These are phyloP conservation scores for Graphium colonna DNA, from an alignment of 2,888 invertebrate genomes.

Conservation along the genomic window DNA sequence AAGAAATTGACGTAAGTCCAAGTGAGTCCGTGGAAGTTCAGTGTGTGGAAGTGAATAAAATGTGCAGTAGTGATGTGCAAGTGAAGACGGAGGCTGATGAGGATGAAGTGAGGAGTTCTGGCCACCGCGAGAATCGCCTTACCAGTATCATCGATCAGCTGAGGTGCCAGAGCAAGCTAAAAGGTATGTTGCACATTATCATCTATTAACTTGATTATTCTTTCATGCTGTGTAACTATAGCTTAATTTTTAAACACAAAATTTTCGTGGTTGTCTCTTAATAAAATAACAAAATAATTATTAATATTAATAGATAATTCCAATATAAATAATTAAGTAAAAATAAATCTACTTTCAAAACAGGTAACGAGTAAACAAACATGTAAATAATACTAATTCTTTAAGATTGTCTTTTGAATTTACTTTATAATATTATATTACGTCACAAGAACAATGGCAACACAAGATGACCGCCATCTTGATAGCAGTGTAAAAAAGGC, in stretches of 20 bases:
- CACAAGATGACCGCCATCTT: conserved; percentile 17
- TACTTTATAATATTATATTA: too few species aligned
- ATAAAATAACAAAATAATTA: conserved; percentile 5
- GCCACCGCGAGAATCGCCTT: conserved; percentile 61
- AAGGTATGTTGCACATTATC: conserved; percentile 51
- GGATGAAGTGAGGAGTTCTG: conserved; percentile 41
- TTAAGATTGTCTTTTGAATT: too few species aligned
- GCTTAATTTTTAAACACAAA: too few species aligned
- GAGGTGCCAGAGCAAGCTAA: conserved; percentile 61
- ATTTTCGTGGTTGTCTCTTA: too few species aligned
- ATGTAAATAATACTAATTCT: too few species aligned
- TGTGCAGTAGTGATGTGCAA: conserved; percentile 38
- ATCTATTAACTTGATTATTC: too few species aligned
- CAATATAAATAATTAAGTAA: too few species aligned
- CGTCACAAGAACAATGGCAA: background rate
- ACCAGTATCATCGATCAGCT: conserved; percentile 75
- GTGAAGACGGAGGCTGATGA: conserved; percentile 43
- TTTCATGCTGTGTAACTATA: too few species aligned
- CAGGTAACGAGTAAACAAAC: too few species aligned
- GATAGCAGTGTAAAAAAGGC: conserved; percentile 7
- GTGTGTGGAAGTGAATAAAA: conserved; percentile 33
- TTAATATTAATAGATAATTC: too few species aligned
- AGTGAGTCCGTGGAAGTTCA: conserved; percentile 33
- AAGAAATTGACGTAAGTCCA: background rate
- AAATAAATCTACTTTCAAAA: too few species aligned